Conservation (phyloP, 2,113 vertebrate species). For the Eptatretus burgeri region DNA sequence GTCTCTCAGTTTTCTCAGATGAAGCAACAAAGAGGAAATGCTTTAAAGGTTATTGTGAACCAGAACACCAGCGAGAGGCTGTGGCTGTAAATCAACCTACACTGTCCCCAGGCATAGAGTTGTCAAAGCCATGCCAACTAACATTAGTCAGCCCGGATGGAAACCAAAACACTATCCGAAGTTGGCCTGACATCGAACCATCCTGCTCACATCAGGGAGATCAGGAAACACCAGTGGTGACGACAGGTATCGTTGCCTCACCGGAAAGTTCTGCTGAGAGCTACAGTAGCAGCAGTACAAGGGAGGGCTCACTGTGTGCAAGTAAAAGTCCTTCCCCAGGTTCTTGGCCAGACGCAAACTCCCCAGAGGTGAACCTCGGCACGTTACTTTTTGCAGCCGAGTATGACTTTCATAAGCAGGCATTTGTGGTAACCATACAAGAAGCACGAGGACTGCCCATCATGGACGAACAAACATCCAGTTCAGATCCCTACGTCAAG, state of each 20-base stretch:
- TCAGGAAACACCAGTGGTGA: too few relatives aligned
- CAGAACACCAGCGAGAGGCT: not conserved
- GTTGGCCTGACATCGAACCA: not conserved
- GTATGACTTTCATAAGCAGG: constrained; percentile 95
- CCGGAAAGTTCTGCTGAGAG: not conserved
- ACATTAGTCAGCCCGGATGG: constrained; percentile 5
- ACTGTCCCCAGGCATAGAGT: not conserved
- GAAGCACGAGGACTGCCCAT: constrained; percentile 52
- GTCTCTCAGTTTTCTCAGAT: constrained; percentile 88
- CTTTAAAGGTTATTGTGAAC: not conserved
- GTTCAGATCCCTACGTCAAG: constrained; percentile 73
- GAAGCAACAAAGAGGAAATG: not conserved
- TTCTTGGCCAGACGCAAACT: constrained; percentile 13
- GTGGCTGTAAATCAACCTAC: not conserved
- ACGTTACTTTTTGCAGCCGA: constrained; percentile 55
- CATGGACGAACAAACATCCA: constrained; percentile 47
- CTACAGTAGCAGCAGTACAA: not conserved
- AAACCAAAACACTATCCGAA: constrained; percentile 6
- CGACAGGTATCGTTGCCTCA: not conserved
- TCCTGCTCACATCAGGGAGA: not conserved
- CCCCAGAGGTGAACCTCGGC: constrained; percentile 26
- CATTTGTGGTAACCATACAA: constrained; percentile 69
- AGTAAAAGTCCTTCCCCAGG: constrained; percentile 3
- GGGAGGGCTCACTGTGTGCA: not conserved
- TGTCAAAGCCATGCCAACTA: constrained; percentile 1